Percentiles rank a stretch among this genome's conserved stretches.
Conservation (phyloP, 2,113 vertebrate species). For the Gila orcuttii region DNA sequence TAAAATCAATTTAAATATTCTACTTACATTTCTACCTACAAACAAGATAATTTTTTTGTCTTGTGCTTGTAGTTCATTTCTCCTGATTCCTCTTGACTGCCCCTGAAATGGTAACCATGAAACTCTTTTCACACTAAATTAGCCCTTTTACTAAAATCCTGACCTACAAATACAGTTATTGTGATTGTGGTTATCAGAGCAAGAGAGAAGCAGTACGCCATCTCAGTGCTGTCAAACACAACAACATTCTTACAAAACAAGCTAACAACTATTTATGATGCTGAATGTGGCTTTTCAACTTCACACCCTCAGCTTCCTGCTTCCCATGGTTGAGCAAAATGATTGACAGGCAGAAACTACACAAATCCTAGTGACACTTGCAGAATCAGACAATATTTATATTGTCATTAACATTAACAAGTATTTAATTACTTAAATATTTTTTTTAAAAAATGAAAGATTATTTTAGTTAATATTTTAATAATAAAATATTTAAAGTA, state of each 20-base stretch:
- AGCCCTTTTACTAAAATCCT: neutral
- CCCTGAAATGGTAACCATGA: neutral
- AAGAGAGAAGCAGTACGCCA: neutral
- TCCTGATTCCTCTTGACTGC: neutral
- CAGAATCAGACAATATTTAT: neutral
- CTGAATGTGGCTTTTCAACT: neutral
- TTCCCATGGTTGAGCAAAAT: neutral
- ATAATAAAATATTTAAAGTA: too few relatives aligned
- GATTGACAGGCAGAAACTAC: neutral
- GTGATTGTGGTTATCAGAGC: neutral
- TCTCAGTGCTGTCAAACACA: neutral
- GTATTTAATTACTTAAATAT: neutral
- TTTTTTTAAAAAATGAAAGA: too few relatives aligned
- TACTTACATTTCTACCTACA: neutral
- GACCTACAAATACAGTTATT: neutral
- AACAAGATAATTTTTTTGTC: neutral
- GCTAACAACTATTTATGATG: neutral
- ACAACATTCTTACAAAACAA: neutral
- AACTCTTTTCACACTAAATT: neutral
- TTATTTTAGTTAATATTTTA: too few relatives aligned
- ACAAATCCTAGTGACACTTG: neutral
- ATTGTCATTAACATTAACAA: too few relatives aligned
- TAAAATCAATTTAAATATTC: neutral
- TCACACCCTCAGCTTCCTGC: neutral
- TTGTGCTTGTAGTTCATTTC: neutral